Evolutionary conservation across 64 coral and sea anemone species (phyloP).

Genomic region (Stichodactyla mertensii): DNA sequence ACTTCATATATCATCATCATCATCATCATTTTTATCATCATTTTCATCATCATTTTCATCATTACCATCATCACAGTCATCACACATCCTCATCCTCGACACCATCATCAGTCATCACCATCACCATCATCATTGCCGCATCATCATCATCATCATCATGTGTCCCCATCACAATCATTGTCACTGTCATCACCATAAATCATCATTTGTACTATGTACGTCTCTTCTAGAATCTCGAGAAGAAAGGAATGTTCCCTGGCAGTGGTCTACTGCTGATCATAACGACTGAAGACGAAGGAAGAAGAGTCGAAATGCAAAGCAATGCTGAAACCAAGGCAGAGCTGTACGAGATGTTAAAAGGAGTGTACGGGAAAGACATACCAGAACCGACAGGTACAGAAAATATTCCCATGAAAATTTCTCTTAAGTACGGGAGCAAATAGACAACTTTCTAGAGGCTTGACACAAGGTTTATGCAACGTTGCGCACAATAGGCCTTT

Average conservation of each 20-base stretch:
- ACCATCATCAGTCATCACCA: no score
- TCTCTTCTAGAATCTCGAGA: conserved; percentile 19
- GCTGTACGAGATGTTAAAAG: conserved; percentile 24
- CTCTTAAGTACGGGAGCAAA: no score
- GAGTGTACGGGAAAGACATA: conserved; percentile 30
- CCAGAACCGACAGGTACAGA: conserved; percentile 30
- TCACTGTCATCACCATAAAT: not conserved
- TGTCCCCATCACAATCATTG: not conserved
- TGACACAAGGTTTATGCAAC: no score
- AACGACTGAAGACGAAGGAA: conserved; percentile 39
- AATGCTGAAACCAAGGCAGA: conserved; percentile 26
- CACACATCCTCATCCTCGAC: no score
- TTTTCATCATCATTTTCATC: no score
- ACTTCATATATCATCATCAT: no score
- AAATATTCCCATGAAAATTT: not conserved
- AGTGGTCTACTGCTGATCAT: conserved; percentile 25
- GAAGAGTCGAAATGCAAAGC: conserved; percentile 30
- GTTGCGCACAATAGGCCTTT: no score
- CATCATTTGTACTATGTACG: not conserved
- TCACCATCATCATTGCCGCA: no score
- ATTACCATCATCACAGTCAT: no score
- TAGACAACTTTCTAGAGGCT: no score
- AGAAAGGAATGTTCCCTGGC: conserved; percentile 16
- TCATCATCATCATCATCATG: no score
- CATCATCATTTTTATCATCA: no score